phyloP scores from a whole-genome alignment of 23 tunicate species.

The Halocynthia roretzi region DNA sequence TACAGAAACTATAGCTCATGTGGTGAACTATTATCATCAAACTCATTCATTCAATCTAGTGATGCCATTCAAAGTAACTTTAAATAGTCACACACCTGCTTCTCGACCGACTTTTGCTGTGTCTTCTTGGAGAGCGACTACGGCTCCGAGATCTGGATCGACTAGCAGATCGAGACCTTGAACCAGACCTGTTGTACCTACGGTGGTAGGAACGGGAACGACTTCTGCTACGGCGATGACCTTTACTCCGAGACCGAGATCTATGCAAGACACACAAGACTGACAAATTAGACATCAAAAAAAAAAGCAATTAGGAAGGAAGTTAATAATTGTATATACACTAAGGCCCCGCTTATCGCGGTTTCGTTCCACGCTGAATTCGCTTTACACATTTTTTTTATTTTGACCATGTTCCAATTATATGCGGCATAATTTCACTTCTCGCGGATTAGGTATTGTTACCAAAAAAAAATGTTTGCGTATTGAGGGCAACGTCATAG shows the following conservation, averaged over 20 bases:
- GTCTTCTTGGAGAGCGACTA: slow-evolving; percentile 23
- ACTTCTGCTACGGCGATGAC: slow-evolving; percentile 22
- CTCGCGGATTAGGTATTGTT: too few species aligned
- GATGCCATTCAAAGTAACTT: too few species aligned
- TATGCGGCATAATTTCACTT: too few species aligned
- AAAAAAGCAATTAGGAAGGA: neutral
- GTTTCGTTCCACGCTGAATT: too few species aligned
- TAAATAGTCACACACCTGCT: slow-evolving; percentile 9
- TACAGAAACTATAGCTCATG: too few species aligned
- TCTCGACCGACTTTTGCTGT: slow-evolving; percentile 11
- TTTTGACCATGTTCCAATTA: too few species aligned
- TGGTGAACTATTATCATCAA: too few species aligned
- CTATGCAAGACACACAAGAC: slow-evolving; percentile 5
- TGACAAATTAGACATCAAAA: neutral
- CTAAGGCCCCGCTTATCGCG: too few species aligned
- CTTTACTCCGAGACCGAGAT: slow-evolving; percentile 17
- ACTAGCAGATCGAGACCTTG: slow-evolving; percentile 11
- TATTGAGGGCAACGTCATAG: too few species aligned
- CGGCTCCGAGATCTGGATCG: slow-evolving; percentile 44
- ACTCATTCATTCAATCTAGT: too few species aligned
- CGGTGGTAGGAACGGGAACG: neutral
- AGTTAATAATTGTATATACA: neutral
- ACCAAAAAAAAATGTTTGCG: too few species aligned
- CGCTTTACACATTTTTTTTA: too few species aligned
- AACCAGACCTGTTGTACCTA: slow-evolving; percentile 6